Evolutionary conservation across 1,140 invertebrate genomes (phyloP), one percentile per base, ranked within the genome.

Genomic region (Atta colombica): DNA sequence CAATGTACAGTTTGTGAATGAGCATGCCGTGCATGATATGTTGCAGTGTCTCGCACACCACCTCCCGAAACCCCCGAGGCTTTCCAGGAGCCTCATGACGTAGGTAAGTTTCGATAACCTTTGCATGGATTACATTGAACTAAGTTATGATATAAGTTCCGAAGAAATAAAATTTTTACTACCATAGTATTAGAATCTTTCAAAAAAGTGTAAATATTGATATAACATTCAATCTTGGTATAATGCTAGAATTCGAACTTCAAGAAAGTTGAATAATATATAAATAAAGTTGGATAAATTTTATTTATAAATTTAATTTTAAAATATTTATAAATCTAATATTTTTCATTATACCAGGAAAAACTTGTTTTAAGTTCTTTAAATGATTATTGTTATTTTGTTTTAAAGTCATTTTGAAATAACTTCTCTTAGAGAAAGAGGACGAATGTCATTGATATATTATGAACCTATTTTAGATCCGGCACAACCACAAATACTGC

Each of bases 21-120:
- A 95, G 94, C 94, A 95, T 95, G 94, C 92, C 86, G 77, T 92
- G 94, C 94, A 95, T 88, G 87, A 91, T 95, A 93, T 95, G 95
- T 95, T 95, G 93, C 94, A 95, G 95, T 95, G 94, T 94, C 93
- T 94, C 95, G 95, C 88, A 95, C 95, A 80, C 95, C 95, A 85
- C 95, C 94, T 85, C 92, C 92, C 75, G 94, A 95, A 92, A 88
- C 10, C 5, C 6, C 92, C 78, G 94, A 95, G 94, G 94, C 93
- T 95, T 95, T 94, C 87, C 87, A 91, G 78, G 94, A 95, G 93
- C 94, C 94, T 94, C 93, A 92, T 86, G 95, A 95, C 14, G 87
- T 94, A 92, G 95, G 94, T 95, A 92, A 94, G 94, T 93, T 71
- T 68, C 65, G 31, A 74, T 84, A 75, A 84, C 68, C 68, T 74